phyloP scores from a whole-genome alignment of 2,113 vertebrate species.

The Esox niger region DNA sequence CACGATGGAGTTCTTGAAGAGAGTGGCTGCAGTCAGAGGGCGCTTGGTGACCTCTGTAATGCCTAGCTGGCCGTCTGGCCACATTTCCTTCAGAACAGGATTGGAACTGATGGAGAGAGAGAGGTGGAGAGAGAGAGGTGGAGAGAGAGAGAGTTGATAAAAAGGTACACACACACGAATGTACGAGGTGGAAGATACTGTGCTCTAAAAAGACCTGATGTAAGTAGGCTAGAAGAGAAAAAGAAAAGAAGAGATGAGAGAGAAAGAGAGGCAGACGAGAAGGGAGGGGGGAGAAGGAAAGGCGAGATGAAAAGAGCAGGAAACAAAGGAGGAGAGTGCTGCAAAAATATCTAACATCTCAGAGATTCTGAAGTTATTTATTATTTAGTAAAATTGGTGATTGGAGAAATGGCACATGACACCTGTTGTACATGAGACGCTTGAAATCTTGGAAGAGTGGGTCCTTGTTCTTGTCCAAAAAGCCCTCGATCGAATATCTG shows the following conservation, averaged over 20 bases:
- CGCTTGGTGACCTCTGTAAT: constrained; percentile 95
- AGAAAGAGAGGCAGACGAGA: background rate
- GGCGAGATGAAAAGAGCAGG: background rate
- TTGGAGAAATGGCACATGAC: constrained; percentile 3
- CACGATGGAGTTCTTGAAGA: constrained; percentile 96
- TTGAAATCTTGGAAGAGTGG: constrained; percentile 94
- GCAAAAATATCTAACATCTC: background rate
- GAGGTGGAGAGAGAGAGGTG: background rate
- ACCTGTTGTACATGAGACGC: constrained; percentile 92
- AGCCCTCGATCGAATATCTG: constrained; percentile 91
- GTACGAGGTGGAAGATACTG: background rate
- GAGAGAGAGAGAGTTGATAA: background rate
- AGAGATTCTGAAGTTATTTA: background rate
- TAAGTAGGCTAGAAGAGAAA: background rate
- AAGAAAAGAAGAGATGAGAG: background rate
- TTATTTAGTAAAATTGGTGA: background rate
- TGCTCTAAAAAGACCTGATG: too few relatives aligned
- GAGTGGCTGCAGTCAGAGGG: constrained; percentile 83
- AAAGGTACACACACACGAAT: background rate
- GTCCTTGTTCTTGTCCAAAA: constrained; percentile 95
- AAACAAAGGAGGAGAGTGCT: background rate
- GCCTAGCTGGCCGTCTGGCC: constrained; percentile 90
- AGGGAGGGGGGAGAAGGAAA: constrained; percentile 3
- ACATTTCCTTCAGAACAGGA: constrained; percentile 84
- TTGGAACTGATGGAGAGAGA: constrained; percentile 66